Evolutionary conservation across 2,113 vertebrate species (phyloP), one percentile per base, ranked within the genome.

Genomic region (Carassius auratus): DNA sequence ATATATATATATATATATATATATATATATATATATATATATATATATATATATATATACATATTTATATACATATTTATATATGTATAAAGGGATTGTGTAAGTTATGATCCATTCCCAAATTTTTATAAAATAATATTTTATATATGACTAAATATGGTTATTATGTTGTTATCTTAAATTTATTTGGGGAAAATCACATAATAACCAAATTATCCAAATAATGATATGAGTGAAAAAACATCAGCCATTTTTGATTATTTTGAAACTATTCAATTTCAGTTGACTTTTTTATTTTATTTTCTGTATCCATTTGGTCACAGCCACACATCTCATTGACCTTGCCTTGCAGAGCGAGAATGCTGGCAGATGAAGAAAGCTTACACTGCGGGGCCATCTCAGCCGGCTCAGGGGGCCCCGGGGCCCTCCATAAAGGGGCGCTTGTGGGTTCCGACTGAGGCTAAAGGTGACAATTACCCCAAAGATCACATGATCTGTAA

Each of bases 401-500:
- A 90, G 88, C 92, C 91, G 92, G 91, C 90, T 91, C 90, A 89
- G 89, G 90, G 91, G 91, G 90, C 79, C 79, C 79, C 88, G 90
- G 85, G 85, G 90, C 91, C 92, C 93, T 92, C 75, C 86, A 91
- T 92, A 83, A 81, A 91, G 88, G 88, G 87, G 84, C 88, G 82
- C 90, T 92, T 90, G 92, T 91, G 89, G 93, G 93, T 93, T 95
- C 94, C 94, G 92, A 88, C 90, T 90, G 86, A 87, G 88, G 93
- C 93, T 95, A 91, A 95, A 95, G 95, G 95, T 95, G 95, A 95
- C 92, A 94, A 92, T 90, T 92, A 93, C 92, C 92, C 92, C 91
- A 94, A 93, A 89, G 88, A 86, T 76, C 86, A 86, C n/a, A 69
- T 55, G 85, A 85, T 93, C 92, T 91, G 89, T 94, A 94, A 92